These are phyloP conservation scores for Choloepus hoffmanni DNA, from an alignment of 2,113 vertebrate species.

Conservation along the genomic window DNA sequence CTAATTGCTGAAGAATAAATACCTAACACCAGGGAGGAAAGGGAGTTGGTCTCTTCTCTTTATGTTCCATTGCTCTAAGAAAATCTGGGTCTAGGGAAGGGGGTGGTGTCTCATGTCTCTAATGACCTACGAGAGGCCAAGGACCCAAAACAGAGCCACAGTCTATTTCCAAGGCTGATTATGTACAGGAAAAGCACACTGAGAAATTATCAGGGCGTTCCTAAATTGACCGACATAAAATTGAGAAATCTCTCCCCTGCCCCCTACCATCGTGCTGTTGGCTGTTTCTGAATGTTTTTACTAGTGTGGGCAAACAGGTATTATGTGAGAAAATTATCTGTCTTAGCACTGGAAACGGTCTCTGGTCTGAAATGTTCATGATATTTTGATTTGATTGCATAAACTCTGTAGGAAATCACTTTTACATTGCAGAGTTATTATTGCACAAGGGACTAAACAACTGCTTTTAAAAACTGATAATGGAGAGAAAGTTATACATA, in stretches of 20 bases:
- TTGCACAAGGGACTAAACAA: background rate
- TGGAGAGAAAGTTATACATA: background rate
- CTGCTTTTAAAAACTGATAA: background rate
- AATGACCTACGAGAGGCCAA: background rate
- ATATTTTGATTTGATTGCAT: constrained; percentile 27
- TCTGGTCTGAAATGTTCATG: background rate
- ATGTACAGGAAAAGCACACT: background rate
- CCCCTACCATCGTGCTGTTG: background rate
- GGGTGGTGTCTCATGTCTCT: background rate
- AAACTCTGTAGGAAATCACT: background rate
- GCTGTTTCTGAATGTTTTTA: constrained; percentile 4
- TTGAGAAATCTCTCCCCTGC: background rate
- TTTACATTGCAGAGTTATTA: constrained; percentile 7
- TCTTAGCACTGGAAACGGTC: background rate
- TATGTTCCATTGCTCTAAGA: background rate
- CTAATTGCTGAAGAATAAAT: background rate
- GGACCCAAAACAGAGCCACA: background rate
- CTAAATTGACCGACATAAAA: background rate
- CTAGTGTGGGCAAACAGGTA: background rate
- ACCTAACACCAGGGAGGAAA: background rate
- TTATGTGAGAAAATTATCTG: background rate
- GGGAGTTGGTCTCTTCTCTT: background rate
- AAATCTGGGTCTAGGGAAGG: background rate
- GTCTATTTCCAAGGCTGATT: background rate
- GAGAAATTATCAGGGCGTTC: background rate